These are phyloP conservation scores for Isoperla grammatica DNA, from an alignment of 2,888 invertebrate genomes.

Conservation along the genomic window DNA sequence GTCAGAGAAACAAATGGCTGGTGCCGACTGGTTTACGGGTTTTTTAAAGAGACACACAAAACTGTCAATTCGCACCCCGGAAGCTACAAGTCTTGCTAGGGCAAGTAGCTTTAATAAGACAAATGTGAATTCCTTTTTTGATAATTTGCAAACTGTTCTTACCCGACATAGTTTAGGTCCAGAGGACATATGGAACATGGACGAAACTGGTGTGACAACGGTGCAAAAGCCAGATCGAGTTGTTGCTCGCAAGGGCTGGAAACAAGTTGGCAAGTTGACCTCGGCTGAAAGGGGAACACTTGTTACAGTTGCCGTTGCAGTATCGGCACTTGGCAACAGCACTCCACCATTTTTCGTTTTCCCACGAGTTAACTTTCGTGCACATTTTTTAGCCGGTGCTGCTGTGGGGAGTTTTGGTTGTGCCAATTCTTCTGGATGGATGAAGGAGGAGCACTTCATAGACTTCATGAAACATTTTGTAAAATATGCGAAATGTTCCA, in stretches of 20 bases:
- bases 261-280: constrained; percentile 41
- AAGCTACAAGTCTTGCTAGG: constrained; percentile 31
- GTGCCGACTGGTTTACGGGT: constrained; percentile 30
- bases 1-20: constrained; percentile 20
- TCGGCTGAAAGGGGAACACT: constrained; percentile 39
- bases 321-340: not conserved
- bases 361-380: constrained; percentile 34
- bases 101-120: constrained; percentile 33
- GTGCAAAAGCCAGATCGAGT: constrained; percentile 41
- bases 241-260: constrained; percentile 39
- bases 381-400: constrained; percentile 34
- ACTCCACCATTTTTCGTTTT: constrained; percentile 29
- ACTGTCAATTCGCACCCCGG: constrained; percentile 30
- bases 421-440: constrained; percentile 31
- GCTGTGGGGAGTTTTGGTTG: constrained; percentile 29
- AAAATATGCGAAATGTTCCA: constrained; percentile 31
- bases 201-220: constrained; percentile 42
- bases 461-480: constrained; percentile 29
- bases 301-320: constrained; percentile 24
- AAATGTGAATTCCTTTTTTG: constrained; percentile 32
- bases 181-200: constrained; percentile 39
- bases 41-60: constrained; percentile 30
- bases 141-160: constrained; percentile 32
- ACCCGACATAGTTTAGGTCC: constrained; percentile 23
- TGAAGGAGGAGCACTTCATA: constrained; percentile 28